Percentiles rank a stretch among this genome's conserved stretches.
Conservation (phyloP, 2,113 vertebrate genomes). For the Nannobrachium achirus region DNA sequence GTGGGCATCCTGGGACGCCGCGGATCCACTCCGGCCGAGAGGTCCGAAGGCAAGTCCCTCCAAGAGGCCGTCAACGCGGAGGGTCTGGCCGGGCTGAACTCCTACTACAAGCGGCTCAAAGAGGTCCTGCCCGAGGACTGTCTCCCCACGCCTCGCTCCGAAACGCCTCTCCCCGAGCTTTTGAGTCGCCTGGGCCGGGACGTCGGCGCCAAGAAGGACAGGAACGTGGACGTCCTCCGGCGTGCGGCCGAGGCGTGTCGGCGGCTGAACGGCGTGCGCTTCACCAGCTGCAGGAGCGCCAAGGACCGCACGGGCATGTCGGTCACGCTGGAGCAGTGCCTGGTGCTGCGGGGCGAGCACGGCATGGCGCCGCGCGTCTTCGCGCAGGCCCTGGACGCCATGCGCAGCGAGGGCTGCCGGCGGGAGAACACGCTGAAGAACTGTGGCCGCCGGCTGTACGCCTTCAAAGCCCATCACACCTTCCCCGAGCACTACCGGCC, state of each 20-base stretch:
- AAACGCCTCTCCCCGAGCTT: conserved; percentile 96
- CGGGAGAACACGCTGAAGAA: conserved; percentile 4
- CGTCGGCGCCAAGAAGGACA: conserved; percentile 95
- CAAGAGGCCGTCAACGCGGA: conserved; percentile 96
- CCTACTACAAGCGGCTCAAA: conserved; percentile 98
- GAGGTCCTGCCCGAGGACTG: conserved; percentile 98
- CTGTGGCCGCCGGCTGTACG: no score
- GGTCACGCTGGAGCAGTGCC: conserved; percentile 96
- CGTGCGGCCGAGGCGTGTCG: conserved; percentile 98
- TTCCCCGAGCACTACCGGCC: conserved; percentile 7
- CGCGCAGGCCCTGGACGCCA: conserved; percentile 97
- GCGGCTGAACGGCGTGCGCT: conserved; percentile 95
- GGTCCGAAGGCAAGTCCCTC: conserved; percentile 96
- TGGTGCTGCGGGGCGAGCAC: conserved; percentile 97
- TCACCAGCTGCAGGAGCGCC: conserved; percentile 99
- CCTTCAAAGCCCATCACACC: no score
- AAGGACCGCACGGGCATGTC: conserved; percentile 99
- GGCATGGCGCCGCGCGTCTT: conserved; percentile 99
- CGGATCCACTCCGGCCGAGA: no score
- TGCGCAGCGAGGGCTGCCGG: conserved; percentile 90
- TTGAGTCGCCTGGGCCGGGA: conserved; percentile 96
- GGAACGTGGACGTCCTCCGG: conserved; percentile 99
- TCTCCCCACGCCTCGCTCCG: conserved; percentile 95
- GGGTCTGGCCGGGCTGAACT: conserved; percentile 91
- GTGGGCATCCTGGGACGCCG: no score